Conservation (phyloP, 2,888 invertebrate species). For the Terebella lapidaria region DNA sequence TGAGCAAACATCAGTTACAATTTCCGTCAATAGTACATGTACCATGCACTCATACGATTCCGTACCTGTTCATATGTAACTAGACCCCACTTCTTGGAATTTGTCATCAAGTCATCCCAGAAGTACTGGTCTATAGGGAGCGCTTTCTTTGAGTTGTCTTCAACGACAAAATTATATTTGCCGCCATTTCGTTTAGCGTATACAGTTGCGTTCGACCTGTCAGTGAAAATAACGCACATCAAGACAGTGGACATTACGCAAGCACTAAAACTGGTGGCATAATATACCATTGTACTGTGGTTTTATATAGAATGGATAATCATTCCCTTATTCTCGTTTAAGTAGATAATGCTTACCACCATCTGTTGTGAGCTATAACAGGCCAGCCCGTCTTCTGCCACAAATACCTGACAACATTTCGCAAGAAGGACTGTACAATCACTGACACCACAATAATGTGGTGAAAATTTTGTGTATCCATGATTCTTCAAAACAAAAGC, state of each 20-base stretch:
- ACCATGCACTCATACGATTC: too few species aligned
- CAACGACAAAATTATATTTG: constrained; percentile 32
- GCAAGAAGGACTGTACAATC: too few species aligned
- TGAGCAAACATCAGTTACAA: too few species aligned
- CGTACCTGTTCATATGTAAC: constrained; percentile 27
- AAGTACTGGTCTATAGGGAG: constrained; percentile 25
- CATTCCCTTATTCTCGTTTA: too few species aligned
- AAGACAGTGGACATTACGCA: too few species aligned
- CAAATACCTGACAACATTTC: neutral
- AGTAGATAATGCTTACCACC: neutral
- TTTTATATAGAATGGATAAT: too few species aligned
- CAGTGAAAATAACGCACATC: neutral
- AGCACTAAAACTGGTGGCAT: too few species aligned
- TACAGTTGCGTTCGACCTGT: constrained; percentile 35
- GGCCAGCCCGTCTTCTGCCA: neutral
- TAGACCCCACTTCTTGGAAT: constrained; percentile 25
- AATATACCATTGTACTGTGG: too few species aligned
- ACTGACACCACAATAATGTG: too few species aligned
- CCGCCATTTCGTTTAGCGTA: constrained; percentile 48
- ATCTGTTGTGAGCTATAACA: neutral
- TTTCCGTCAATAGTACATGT: too few species aligned
- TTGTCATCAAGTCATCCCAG: constrained; percentile 26
- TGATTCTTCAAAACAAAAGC: too few species aligned
- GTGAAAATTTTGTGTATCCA: too few species aligned
- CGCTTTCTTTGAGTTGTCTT: constrained; percentile 15